Percentiles rank a stretch among this genome's conserved stretches.
phyloP scores from a whole-genome alignment of 2,113 vertebrate species.

The Chauna torquata region DNA sequence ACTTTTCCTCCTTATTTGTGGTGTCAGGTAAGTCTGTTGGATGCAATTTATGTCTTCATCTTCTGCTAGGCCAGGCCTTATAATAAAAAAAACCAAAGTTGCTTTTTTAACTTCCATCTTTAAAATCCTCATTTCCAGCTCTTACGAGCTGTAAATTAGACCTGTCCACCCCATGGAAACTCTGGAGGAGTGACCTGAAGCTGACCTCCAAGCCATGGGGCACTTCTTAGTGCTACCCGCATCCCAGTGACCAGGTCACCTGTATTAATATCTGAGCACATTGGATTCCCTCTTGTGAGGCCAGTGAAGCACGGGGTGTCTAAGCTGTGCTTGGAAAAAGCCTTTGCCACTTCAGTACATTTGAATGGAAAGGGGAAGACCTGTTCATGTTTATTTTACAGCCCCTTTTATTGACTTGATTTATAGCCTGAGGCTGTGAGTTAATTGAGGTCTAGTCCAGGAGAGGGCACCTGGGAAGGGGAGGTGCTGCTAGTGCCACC shows the following conservation, averaged over 20 bases:
- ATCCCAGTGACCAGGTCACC: constrained; percentile 72
- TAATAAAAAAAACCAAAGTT: not conserved
- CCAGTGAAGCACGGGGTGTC: constrained; percentile 75
- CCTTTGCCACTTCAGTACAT: constrained; percentile 79
- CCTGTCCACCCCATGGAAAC: not conserved
- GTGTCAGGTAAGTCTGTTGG: not conserved
- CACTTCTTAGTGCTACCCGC: not conserved
- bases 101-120: constrained; percentile 52
- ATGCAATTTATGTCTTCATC: constrained; percentile 3
- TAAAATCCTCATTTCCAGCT: not conserved
- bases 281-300: constrained; percentile 55
- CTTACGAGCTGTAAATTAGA: constrained; percentile 35
- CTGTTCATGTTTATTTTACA: constrained; percentile 83
- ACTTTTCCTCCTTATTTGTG: constrained; percentile 26
- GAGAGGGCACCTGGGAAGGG: constrained; percentile 75
- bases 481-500: constrained; percentile 12
- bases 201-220: constrained; percentile 59
- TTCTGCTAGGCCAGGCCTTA: not conserved
- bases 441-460: constrained; percentile 80
- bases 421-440: constrained; percentile 82
- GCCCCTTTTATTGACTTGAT: constrained; percentile 80
- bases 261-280: constrained; percentile 61
- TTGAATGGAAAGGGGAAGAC: constrained; percentile 79
- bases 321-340: constrained; percentile 60
- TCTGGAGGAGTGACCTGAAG: constrained; percentile 57